phyloP scores from a whole-genome alignment of 1,140 invertebrate species.

The Stenopsyche tienmushanensis region DNA sequence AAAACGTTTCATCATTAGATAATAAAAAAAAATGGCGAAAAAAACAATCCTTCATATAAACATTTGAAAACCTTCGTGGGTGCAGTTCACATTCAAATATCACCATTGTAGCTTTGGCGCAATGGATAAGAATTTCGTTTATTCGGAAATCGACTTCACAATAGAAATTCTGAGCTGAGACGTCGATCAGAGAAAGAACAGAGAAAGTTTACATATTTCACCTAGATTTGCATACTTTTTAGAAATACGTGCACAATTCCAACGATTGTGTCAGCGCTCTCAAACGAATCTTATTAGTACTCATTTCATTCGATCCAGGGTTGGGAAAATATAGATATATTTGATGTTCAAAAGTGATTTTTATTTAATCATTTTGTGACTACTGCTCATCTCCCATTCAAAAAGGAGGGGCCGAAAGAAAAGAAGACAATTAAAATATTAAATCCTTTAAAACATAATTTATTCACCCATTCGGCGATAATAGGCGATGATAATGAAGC shows the following conservation, averaged over 20 bases:
- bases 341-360: too few relatives aligned
- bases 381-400: too few relatives aligned
- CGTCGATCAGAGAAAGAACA: slow-evolving; percentile 15
- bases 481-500: too few relatives aligned
- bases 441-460: too few relatives aligned
- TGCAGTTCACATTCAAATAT: not conserved
- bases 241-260: slow-evolving; percentile 4
- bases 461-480: too few relatives aligned
- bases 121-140: not conserved
- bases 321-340: too few relatives aligned
- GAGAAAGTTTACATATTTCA: slow-evolving; percentile 12
- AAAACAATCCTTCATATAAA: not conserved
- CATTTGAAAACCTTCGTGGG: not conserved
- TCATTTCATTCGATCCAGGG: not conserved
- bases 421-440: too few relatives aligned
- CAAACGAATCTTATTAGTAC: not conserved
- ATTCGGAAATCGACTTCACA: not conserved
- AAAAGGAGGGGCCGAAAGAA: too few relatives aligned
- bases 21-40: not conserved
- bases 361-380: too few relatives aligned
- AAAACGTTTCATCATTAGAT: slow-evolving; percentile 3
- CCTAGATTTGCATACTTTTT: slow-evolving; percentile 19
- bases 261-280: not conserved
- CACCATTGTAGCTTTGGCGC: too few relatives aligned
- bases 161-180: not conserved